Evolutionary conservation across 2,888 invertebrate species (phyloP).

Genomic region (Druceiella hillmani): DNA sequence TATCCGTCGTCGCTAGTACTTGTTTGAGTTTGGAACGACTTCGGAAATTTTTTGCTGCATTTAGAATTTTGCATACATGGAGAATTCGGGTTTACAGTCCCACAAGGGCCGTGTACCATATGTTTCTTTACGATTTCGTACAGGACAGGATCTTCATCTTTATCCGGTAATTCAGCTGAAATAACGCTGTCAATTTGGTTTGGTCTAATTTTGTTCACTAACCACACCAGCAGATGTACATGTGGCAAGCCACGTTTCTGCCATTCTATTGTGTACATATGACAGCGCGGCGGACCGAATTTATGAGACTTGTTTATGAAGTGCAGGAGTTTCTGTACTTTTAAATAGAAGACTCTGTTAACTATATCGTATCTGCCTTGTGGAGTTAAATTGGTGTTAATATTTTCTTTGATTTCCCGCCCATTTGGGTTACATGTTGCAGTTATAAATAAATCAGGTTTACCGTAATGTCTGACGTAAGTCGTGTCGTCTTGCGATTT

Average conservation of each 20-base stretch:
- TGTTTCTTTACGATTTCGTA: slow-evolving; percentile 21
- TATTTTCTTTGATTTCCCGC: slow-evolving; percentile 19
- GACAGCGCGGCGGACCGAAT: slow-evolving; percentile 17
- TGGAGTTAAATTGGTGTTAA: slow-evolving; percentile 17
- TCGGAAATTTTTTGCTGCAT: slow-evolving; percentile 25
- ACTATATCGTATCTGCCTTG: slow-evolving; percentile 21
- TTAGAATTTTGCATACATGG: slow-evolving; percentile 25
- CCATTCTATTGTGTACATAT: slow-evolving; percentile 22
- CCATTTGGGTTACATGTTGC: slow-evolving; percentile 13
- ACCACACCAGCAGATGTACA: slow-evolving; percentile 21
- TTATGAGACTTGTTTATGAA: slow-evolving; percentile 19
- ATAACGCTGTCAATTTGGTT: slow-evolving; percentile 22
- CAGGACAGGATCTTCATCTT: slow-evolving; percentile 21
- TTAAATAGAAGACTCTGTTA: slow-evolving; percentile 21
- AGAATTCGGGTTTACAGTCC: slow-evolving; percentile 15
- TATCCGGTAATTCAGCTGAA: slow-evolving; percentile 23
- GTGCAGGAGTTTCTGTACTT: slow-evolving; percentile 17
- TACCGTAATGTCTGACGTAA: slow-evolving; percentile 12
- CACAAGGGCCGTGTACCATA: slow-evolving; percentile 26
- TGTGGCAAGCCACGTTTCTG: slow-evolving; percentile 24
- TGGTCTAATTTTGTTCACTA: slow-evolving; percentile 22
- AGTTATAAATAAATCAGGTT: slow-evolving; percentile 13
- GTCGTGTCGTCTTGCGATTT: not conserved
- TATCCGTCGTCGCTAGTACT: slow-evolving; percentile 26
- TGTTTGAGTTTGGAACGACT: slow-evolving; percentile 23